Conservation (phyloP, 35 echinoderm and acorn worm genomes). For the Amphiura filiformis region DNA sequence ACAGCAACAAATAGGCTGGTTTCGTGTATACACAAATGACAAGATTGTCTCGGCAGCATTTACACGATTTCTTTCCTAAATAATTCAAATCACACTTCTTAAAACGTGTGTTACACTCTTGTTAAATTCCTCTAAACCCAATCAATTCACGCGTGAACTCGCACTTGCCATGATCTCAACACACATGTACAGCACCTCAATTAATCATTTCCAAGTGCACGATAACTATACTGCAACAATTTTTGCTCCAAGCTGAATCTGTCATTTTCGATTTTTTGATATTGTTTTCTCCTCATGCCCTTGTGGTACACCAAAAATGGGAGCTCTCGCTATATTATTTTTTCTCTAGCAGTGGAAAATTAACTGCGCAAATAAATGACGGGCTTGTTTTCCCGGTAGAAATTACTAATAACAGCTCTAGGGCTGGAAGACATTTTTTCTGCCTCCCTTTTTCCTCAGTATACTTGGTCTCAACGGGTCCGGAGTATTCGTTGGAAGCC, state of each 20-base stretch:
- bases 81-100: too few species aligned
- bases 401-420: not conserved
- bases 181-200: not conserved
- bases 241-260: not conserved
- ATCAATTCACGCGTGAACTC: too few species aligned
- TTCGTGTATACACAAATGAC: too few species aligned
- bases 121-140: too few species aligned
- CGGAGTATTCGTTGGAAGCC: too few species aligned
- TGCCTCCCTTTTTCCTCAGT: too few species aligned
- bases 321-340: not conserved
- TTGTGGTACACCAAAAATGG: not conserved
- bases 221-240: not conserved
- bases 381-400: not conserved
- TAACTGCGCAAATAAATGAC: not conserved
- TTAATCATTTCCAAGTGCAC: slow-evolving; percentile 8
- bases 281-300: not conserved
- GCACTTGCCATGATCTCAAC: too few species aligned
- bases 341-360: not conserved
- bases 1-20: too few species aligned
- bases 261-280: slow-evolving; percentile 9
- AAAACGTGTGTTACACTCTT: too few species aligned
- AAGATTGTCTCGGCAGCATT: too few species aligned
- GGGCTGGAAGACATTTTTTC: not conserved
- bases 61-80: too few species aligned
- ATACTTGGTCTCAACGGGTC: too few species aligned